Evolutionary conservation across 2,797 vertebrate genomes (phyloP).

Genomic region (Otolemur crassicaudatus): DNA sequence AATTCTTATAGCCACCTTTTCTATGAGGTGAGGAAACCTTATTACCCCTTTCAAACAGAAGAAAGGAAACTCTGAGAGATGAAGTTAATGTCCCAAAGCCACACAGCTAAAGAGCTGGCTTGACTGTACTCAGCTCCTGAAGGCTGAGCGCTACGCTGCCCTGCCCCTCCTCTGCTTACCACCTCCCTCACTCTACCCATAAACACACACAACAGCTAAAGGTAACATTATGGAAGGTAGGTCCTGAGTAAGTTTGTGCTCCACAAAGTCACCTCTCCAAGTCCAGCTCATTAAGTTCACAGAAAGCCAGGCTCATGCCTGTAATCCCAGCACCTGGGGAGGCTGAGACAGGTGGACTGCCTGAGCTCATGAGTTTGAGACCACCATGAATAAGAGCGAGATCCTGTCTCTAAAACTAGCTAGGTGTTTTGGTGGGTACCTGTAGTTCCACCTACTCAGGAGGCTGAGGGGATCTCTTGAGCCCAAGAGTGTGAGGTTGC

Average conservation of each 20-base stretch:
- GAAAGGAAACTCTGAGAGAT: conserved; percentile 20
- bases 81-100: neutral
- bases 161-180: neutral
- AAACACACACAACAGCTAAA: neutral
- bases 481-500: no score
- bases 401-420: no score
- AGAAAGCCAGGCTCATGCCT: no score
- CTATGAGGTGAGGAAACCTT: neutral
- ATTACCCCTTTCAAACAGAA: neutral
- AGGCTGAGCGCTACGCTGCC: neutral
- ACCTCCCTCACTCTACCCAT: neutral
- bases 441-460: no score
- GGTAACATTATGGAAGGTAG: neutral
- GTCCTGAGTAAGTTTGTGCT: neutral
- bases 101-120: neutral
- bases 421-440: no score
- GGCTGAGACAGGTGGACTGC: no score
- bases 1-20: neutral
- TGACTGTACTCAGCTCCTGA: neutral
- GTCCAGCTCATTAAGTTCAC: neutral
- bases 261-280: conserved; percentile 9
- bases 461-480: no score
- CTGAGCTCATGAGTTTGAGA: no score
- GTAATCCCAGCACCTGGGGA: no score
- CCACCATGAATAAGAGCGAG: no score